phyloP scores from a whole-genome alignment of 2,888 invertebrate genomes.

The Frankliniella intonsa region DNA sequence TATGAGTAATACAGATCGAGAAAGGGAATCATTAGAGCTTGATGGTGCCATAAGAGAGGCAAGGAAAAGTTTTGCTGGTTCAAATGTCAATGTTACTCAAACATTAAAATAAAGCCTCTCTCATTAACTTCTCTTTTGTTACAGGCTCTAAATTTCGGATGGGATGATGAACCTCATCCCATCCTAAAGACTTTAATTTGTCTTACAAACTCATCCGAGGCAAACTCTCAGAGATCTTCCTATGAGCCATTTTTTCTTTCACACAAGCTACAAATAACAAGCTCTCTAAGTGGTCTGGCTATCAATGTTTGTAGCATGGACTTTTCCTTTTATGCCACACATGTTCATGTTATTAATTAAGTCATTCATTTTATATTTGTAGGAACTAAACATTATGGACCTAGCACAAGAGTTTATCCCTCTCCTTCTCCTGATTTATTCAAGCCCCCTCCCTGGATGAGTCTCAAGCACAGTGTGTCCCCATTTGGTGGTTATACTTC shows the following conservation, averaged over 20 bases:
- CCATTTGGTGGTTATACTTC: not conserved
- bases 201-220: not conserved
- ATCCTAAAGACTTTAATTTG: not conserved
- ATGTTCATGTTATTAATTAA: not conserved
- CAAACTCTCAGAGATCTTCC: not conserved
- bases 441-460: conserved; percentile 9
- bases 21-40: not conserved
- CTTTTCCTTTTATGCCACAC: not conserved
- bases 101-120: too few species aligned
- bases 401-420: not conserved
- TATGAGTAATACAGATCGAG: not conserved
- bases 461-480: not conserved
- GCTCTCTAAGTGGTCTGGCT: not conserved
- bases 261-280: not conserved
- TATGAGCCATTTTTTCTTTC: not conserved
- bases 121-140: not conserved
- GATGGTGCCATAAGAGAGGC: not conserved
- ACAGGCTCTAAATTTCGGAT: not conserved
- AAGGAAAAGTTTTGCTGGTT: not conserved
- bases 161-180: not conserved
- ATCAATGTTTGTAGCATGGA: not conserved
- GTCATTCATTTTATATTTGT: not conserved
- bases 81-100: not conserved
- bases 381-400: not conserved
- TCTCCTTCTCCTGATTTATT: not conserved